Conservation (phyloP, 2,797 vertebrate species). For the Sebastes steindachneri region DNA sequence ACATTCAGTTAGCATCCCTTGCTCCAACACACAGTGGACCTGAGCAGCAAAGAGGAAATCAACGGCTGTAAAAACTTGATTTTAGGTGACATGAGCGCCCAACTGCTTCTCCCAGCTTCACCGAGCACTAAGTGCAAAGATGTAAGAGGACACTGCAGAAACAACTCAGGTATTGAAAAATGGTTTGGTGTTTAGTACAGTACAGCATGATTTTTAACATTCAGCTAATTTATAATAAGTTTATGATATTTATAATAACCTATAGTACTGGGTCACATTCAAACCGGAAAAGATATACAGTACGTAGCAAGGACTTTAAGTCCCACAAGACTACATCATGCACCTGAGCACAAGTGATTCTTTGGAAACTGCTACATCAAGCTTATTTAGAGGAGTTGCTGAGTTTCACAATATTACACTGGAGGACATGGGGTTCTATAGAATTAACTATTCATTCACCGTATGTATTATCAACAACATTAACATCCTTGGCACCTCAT, state of each 20-base stretch:
- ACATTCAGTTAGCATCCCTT: slow-evolving; percentile 19
- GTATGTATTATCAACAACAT: neutral
- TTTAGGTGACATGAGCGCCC: neutral
- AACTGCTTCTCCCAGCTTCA: neutral
- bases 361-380: slow-evolving; percentile 22
- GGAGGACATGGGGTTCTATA: neutral
- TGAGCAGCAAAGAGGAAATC: slow-evolving; percentile 6
- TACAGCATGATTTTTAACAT: neutral
- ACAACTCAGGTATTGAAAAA: neutral
- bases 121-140: neutral
- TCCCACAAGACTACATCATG: slow-evolving; percentile 13
- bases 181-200: neutral
- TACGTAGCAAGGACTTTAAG: neutral
- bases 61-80: neutral
- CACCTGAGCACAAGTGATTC: slow-evolving; percentile 9
- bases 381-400: slow-evolving; percentile 2
- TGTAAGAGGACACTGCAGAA: neutral
- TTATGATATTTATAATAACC: neutral
- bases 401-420: neutral
- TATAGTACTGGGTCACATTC: slow-evolving; percentile 17
- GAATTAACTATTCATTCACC: neutral
- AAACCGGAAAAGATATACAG: neutral
- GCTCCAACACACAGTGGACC: neutral
- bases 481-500: neutral
- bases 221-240: neutral